A percentile compares a stretch with the other conserved stretches of the same genome.
Evolutionary conservation across 2,113 vertebrate species (phyloP).

Genomic region (Parus major): DNA sequence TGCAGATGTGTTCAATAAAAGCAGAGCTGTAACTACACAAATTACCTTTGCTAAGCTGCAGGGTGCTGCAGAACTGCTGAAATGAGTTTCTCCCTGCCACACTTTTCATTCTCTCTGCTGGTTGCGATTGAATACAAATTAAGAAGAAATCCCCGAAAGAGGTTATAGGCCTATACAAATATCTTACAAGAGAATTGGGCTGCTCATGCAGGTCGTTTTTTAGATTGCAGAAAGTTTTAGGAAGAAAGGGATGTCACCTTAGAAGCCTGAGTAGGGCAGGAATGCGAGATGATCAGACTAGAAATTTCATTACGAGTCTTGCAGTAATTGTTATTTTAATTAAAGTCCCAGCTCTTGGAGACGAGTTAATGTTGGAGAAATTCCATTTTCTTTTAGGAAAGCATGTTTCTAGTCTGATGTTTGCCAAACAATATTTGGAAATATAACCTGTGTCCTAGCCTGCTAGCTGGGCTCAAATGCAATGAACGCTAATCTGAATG

Average conservation of each 20-base stretch:
- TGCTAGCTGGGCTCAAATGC: not conserved
- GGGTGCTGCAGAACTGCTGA: constrained; percentile 38
- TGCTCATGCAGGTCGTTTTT: not conserved
- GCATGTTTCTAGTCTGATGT: not conserved
- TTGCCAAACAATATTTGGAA: not conserved
- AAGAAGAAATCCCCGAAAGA: constrained; percentile 26
- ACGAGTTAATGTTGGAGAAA: not conserved
- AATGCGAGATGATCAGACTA: not conserved
- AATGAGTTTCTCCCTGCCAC: constrained; percentile 46
- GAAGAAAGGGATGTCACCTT: not conserved
- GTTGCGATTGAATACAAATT: constrained; percentile 55
- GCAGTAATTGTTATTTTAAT: constrained; percentile 27
- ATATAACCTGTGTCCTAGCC: not conserved
- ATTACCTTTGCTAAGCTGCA: constrained; percentile 48
- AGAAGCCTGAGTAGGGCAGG: not conserved
- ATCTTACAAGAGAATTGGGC: not conserved
- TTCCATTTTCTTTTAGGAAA: constrained; percentile 24
- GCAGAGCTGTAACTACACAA: constrained; percentile 54
- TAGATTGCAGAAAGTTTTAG: not conserved
- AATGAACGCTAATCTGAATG: not conserved
- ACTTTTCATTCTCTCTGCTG: constrained; percentile 45
- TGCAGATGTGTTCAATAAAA: constrained; percentile 55
- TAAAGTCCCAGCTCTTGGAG: not conserved
- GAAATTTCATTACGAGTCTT: not conserved
- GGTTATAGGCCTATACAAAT: constrained; percentile 15